Percentiles rank a stretch among this genome's conserved stretches.
These are phyloP conservation scores for Dynastes tityus DNA, from an alignment of 2,888 invertebrate genomes.

Conservation along the genomic window DNA sequence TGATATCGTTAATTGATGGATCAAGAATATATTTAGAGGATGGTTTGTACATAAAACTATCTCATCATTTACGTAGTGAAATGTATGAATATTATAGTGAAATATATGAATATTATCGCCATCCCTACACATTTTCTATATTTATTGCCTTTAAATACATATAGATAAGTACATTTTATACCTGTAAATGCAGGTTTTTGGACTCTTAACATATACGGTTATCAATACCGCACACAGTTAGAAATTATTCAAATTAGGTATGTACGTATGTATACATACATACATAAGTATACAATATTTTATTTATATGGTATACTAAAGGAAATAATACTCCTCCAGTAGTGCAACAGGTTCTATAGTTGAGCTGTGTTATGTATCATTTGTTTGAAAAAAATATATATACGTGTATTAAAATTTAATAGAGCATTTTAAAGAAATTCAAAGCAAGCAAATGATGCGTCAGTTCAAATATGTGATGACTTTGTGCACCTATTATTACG, in stretches of 20 bases:
- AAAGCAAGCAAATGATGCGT: no score
- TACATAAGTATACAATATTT: constrained; percentile 14
- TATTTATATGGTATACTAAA: background rate
- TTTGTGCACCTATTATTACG: no score
- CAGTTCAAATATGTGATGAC: no score
- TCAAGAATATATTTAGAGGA: constrained; percentile 18
- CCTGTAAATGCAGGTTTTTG: constrained; percentile 50
- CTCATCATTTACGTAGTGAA: constrained; percentile 24
- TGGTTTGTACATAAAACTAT: constrained; percentile 14
- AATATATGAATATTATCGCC: constrained; percentile 52
- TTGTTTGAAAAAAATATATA: no score
- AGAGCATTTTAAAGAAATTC: no score
- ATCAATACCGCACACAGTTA: constrained; percentile 14
- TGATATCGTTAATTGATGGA: constrained; percentile 17
- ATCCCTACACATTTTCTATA: constrained; percentile 55
- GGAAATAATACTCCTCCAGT: background rate
- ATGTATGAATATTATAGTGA: background rate
- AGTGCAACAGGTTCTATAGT: no score
- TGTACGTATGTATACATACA: constrained; percentile 9
- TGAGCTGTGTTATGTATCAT: no score
- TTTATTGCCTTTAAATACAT: constrained; percentile 41
- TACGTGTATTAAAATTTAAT: no score
- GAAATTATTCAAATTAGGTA: constrained; percentile 2
- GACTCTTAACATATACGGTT: constrained; percentile 7
- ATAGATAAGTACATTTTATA: constrained; percentile 44